These are phyloP conservation scores for Neostethus bicornis DNA, from an alignment of 2,797 vertebrate genomes.

Conservation along the genomic window DNA sequence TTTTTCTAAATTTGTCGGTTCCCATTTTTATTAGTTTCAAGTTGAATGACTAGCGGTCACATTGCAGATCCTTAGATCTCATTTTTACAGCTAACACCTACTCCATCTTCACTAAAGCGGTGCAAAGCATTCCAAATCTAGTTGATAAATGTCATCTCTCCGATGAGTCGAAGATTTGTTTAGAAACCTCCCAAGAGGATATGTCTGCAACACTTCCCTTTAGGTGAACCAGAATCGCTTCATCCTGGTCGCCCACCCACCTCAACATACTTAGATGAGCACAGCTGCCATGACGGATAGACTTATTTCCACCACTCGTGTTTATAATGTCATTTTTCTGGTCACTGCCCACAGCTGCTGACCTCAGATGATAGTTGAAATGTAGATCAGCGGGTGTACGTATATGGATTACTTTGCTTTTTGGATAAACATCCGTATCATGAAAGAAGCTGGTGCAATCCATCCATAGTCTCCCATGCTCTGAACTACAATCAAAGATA, in stretches of 20 bases:
- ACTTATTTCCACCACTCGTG: too few relatives aligned
- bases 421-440: too few relatives aligned
- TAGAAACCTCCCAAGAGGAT: not conserved
- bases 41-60: too few relatives aligned
- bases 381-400: not conserved
- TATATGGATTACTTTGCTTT: not conserved
- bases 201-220: not conserved
- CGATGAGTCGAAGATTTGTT: not conserved
- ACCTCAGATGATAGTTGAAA: not conserved
- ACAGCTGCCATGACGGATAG: too few relatives aligned
- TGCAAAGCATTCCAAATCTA: not conserved
- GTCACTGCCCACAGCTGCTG: too few relatives aligned
- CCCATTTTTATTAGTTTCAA: not conserved
- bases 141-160: not conserved
- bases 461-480: not conserved
- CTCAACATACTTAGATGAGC: not conserved
- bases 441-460: too few relatives aligned
- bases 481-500: not conserved
- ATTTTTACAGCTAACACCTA: too few relatives aligned
- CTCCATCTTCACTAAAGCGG: too few relatives aligned
- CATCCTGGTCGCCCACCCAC: not conserved
- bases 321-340: too few relatives aligned
- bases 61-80: too few relatives aligned
- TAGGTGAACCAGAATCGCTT: not conserved
- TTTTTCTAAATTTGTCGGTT: not conserved